Base-by-base conservation (phyloP, 2,888 invertebrate genomes). In the Eupsilia transversa region DNA sequence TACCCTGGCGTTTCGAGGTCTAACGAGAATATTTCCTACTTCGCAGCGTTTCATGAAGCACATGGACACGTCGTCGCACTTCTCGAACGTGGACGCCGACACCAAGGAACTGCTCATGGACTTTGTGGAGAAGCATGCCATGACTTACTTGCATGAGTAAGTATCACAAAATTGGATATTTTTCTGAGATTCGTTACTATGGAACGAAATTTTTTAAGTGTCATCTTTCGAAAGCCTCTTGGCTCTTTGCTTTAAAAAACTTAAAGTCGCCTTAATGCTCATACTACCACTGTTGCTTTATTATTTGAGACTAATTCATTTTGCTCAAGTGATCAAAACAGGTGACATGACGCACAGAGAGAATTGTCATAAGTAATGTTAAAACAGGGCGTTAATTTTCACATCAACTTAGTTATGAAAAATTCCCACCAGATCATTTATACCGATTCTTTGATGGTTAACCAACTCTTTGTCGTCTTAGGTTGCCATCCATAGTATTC, bases 41-140 rank as follows among this genome's bases (percentile, higher is more conserved):
- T 80, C 80, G 14, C 89, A 96, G 96, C 93, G 95, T n/a, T 97
- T 98, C 93, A 97, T 97, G 83, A 98, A 98, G 80, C 97, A 98
- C 86, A 97, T 98, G 95, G 97, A 98, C 86, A 96, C 96, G n/a
- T 96, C 97, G 82, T 89, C 96, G 0, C 96, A 97, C 89, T 98
- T 98, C 93, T 93, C 97, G 83, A 97, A 97, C 84, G 95, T 98
- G 41, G 96, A 97, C 59, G 92, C 97, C 0, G 99, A 99, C 86
- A 97, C 97, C 59, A 97, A 98, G 87, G 99, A 99, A 88, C 97
- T 97, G 86, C 97, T 99, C 78, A 97, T 99, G 91, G 99, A 99
- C 95, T 99, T 98, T 91, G 98, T 98, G 64, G 99, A 99, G 95
- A 98, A 98, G 90, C 99, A 99, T 91, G 97, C 99, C 67, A 99